Evolutionary conservation across 2,113 vertebrate genomes (phyloP).

Genomic region (Odobenus rosmarus): DNA sequence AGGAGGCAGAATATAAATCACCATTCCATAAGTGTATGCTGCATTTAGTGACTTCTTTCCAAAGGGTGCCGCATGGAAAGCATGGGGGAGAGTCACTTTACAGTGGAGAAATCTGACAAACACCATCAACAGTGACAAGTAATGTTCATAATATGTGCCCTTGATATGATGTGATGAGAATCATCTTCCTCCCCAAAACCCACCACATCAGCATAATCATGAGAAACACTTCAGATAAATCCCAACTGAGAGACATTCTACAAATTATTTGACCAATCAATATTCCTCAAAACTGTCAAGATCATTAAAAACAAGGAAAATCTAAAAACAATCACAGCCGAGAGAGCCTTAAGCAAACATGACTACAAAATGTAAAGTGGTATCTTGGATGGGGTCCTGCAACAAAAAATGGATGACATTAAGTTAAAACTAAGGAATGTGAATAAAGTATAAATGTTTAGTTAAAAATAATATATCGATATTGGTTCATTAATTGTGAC

Average conservation of each 20-base stretch:
- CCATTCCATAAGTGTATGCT: background rate
- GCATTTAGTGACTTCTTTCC: background rate
- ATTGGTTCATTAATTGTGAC: background rate
- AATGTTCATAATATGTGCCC: background rate
- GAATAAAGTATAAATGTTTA: background rate
- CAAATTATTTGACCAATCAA: background rate
- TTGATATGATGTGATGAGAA: background rate
- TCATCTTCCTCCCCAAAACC: background rate
- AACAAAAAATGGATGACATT: background rate
- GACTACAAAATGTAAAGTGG: background rate
- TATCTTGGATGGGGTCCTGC: background rate
- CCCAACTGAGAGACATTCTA: background rate
- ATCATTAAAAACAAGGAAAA: conserved; percentile 25
- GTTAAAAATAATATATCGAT: conserved; percentile 22
- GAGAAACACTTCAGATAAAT: background rate
- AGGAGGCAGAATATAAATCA: background rate
- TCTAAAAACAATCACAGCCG: background rate
- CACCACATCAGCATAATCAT: background rate
- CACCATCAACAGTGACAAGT: background rate
- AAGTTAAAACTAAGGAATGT: conserved; percentile 28
- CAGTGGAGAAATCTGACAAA: background rate
- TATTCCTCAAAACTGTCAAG: conserved; percentile 6
- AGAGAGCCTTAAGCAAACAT: background rate
- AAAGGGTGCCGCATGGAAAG: background rate
- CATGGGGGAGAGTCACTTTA: background rate